Percentiles rank a stretch among this genome's conserved stretches.
Conservation (phyloP, 2,888 invertebrate genomes). For the Sisyra terminalis region DNA sequence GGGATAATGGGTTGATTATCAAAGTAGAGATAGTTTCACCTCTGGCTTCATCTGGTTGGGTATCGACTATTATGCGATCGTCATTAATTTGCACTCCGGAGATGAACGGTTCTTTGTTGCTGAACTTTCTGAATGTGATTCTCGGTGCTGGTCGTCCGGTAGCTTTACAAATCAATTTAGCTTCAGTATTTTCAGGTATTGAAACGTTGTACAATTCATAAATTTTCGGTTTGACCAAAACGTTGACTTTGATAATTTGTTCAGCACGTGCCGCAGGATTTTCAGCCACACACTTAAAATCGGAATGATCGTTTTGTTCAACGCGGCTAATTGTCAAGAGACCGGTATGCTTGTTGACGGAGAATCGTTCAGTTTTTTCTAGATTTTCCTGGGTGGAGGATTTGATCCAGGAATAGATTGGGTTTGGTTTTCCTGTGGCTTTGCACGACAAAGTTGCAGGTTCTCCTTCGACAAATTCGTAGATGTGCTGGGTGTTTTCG, state of each 20-base stretch:
- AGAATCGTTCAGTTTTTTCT: conserved; percentile 45
- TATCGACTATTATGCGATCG: conserved; percentile 46
- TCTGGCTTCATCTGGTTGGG: conserved; percentile 32
- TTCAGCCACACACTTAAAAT: conserved; percentile 63
- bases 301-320: conserved; percentile 60
- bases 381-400: conserved; percentile 54
- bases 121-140: conserved; percentile 65
- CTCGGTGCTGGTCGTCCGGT: conserved; percentile 66
- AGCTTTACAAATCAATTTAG: conserved; percentile 57
- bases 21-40: conserved; percentile 48
- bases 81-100: conserved; percentile 52
- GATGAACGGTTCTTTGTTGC: conserved; percentile 42
- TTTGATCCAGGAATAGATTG: conserved; percentile 71
- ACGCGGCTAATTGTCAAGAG: conserved; percentile 56
- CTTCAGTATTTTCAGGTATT: conserved; percentile 40
- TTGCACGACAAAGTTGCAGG: conserved; percentile 57
- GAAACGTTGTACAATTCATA: conserved; percentile 62
- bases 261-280: conserved; percentile 63
- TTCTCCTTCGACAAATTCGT: conserved; percentile 50
- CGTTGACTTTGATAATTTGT: conserved; percentile 48
- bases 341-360: conserved; percentile 54
- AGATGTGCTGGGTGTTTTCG: conserved; percentile 36
- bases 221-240: conserved; percentile 64
- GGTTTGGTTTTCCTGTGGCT: conserved; percentile 71
- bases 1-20: conserved; percentile 43